Evolutionary conservation across 2,113 vertebrate genomes (phyloP).

Genomic region (Petrocephalus microphthalmus): DNA sequence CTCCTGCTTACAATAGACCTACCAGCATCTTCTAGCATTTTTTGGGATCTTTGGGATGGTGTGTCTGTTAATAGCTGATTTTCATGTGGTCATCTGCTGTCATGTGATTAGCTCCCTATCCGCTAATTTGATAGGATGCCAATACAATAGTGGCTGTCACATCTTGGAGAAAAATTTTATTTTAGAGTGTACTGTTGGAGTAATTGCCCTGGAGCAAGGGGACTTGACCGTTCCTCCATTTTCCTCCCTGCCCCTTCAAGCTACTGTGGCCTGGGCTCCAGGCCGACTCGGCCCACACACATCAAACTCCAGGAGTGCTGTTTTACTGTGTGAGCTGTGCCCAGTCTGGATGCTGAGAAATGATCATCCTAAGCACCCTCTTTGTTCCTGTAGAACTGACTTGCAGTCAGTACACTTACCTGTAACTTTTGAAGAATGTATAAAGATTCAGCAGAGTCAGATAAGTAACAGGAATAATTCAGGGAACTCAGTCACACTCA

Average conservation of each 20-base stretch:
- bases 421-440: background rate
- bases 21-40: slow-evolving; percentile 51
- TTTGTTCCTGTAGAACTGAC: background rate
- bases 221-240: background rate
- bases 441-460: background rate
- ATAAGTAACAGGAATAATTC: background rate
- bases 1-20: slow-evolving; percentile 28
- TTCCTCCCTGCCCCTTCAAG: background rate
- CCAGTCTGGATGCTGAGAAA: background rate
- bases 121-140: slow-evolving; percentile 60
- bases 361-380: background rate
- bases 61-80: slow-evolving; percentile 58
- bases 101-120: background rate
- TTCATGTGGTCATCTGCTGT: slow-evolving; percentile 51
- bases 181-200: background rate
- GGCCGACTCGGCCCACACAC: background rate
- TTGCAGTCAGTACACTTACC: background rate
- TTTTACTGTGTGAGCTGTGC: background rate
- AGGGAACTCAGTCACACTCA: background rate
- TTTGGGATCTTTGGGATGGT: slow-evolving; percentile 60
- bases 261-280: background rate
- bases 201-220: background rate
- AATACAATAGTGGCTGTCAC: slow-evolving; percentile 58
- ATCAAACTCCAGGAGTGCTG: background rate
- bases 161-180: slow-evolving; percentile 43